Evolutionary conservation across 2,888 invertebrate species (phyloP), one percentile per base, ranked within the genome.

Genomic region (Leptothorax acervorum): DNA sequence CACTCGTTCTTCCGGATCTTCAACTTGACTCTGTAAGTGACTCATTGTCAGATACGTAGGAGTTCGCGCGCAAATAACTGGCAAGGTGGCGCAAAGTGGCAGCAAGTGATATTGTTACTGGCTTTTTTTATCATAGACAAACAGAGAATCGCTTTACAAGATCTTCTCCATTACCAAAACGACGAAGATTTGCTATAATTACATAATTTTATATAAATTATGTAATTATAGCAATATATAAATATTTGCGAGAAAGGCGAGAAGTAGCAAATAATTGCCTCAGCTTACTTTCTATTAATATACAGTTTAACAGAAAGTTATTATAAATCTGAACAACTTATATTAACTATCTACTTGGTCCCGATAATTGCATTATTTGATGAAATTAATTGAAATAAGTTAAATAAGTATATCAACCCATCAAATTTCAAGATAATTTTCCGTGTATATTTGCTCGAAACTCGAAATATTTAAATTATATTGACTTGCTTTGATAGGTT

Each of bases 1-100:
- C 15, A 42, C 60, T 51, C 62, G 57, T 71, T 83, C 83, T 78
- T 84, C 74, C 79, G 83, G 63, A 55, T 81, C 65, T 55, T 60
- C 57, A 66, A 83, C 53, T 70, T 48, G 81, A 62, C 85, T 78
- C 71, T 76, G 85, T 85, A 86, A 81, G 82, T 87, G 88, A 84
- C 75, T 83, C 23, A 23, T 23, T 23, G 23, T 23, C 65, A 66
- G 79, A 57, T 65, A 74, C 74, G 85, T 86, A 75, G 85, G 68
- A 84, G 84, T 73, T 55, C 23, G 51, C 79, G 31, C 48, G 57
- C 65, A 53, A 75, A 48, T 75, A 79, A 68, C 60, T 65, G 57
- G 55, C 62, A 84, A 82, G 70, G 23, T 68, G 31, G n/a, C 15
- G 45, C 68, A 48, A 74, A 62, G 65, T 15, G 60, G 48, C 60